Conservation (phyloP, 2,797 vertebrate genomes). For the Cryptoprocta ferox region DNA sequence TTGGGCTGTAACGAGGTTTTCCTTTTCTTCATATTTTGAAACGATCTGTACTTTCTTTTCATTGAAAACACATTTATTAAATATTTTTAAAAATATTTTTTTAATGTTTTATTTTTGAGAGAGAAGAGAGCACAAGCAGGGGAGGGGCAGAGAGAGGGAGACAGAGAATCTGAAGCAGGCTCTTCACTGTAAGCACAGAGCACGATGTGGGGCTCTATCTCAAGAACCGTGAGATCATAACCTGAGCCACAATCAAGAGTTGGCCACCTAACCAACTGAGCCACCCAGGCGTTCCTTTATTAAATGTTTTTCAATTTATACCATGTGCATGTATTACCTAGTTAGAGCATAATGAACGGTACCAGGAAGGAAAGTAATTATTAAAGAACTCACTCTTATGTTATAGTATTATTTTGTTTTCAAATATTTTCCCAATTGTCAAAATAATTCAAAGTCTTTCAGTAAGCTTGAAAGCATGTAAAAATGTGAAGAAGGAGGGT, state of each 20-base stretch:
- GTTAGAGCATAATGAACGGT: conserved; percentile 23
- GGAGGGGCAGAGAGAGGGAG: no score
- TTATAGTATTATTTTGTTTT: not conserved
- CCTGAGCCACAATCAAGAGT: no score
- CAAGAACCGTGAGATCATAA: no score
- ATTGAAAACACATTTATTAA: not conserved
- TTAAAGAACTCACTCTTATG: not conserved
- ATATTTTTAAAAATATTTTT: not conserved
- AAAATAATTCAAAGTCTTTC: not conserved
- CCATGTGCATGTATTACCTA: not conserved
- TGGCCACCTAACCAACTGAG: no score
- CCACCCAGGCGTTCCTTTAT: not conserved
- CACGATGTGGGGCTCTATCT: no score
- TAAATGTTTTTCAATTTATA: conserved; percentile 4
- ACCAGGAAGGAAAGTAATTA: conserved; percentile 11
- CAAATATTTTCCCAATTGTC: not conserved
- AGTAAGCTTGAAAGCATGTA: not conserved
- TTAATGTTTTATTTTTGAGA: no score
- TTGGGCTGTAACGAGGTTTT: not conserved
- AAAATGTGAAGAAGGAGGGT: not conserved
- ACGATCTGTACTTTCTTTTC: not conserved
- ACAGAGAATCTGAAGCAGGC: no score
- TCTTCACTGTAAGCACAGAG: no score
- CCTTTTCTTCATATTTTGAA: conserved; percentile 18
- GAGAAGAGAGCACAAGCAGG: no score